These are phyloP conservation scores for Drymodes brunneopygia DNA, from an alignment of 2,113 vertebrate species.

Conservation along the genomic window DNA sequence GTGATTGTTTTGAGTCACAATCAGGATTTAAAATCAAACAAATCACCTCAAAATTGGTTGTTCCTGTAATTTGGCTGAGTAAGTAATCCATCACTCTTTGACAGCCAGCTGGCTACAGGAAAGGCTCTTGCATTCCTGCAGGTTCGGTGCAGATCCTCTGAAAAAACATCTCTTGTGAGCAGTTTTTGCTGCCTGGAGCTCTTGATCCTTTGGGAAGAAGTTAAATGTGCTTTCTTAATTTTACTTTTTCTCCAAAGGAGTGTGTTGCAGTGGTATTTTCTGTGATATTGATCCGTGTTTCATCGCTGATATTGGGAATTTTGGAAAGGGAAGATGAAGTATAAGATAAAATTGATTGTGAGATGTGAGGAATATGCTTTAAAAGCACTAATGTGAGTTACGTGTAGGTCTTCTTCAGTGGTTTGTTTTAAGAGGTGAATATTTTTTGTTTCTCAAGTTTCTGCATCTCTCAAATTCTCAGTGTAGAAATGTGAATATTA, in stretches of 20 bases:
- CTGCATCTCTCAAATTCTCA: background rate
- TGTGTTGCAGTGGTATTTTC: background rate
- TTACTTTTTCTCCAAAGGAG: background rate
- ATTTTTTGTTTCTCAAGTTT: background rate
- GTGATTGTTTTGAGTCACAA: background rate
- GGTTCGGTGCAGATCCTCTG: background rate
- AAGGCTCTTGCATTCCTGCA: background rate
- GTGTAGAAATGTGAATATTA: background rate
- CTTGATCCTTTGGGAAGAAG: background rate
- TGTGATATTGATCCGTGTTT: fast-evolving
- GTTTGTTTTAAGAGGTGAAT: background rate
- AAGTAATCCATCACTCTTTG: background rate
- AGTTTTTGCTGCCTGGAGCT: background rate
- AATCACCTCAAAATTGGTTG: background rate
- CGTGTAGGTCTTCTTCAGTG: background rate
- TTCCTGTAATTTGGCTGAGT: background rate
- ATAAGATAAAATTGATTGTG: background rate
- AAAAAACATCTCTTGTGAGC: background rate
- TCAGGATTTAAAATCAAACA: background rate
- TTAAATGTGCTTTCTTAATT: background rate
- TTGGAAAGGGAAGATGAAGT: background rate
- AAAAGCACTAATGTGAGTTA: background rate
- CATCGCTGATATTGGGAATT: background rate
- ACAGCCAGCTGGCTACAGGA: background rate
- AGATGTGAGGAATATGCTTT: background rate